These are phyloP conservation scores for Perizoma flavofasciatum DNA, from an alignment of 2,888 invertebrate species.

Conservation along the genomic window DNA sequence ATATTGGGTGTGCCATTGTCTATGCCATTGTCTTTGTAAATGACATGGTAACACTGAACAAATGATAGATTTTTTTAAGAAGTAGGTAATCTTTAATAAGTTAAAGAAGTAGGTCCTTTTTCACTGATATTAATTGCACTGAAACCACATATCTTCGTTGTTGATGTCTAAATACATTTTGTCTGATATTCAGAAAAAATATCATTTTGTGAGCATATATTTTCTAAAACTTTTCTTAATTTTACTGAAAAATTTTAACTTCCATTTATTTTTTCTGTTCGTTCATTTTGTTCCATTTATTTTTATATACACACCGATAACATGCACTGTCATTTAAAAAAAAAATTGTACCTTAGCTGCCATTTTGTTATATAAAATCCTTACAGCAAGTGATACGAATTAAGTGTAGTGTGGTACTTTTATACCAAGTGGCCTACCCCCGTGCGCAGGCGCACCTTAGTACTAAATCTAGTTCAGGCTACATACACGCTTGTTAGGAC, in stretches of 20 bases:
- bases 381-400: slow-evolving; percentile 74
- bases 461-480: slow-evolving; percentile 48
- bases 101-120: too few species aligned
- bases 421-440: slow-evolving; percentile 74
- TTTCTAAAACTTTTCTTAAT: too few species aligned
- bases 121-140: too few species aligned
- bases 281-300: slow-evolving; percentile 1
- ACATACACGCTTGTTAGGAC: slow-evolving; percentile 33
- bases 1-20: too few species aligned
- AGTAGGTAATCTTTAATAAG: too few species aligned
- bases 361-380: slow-evolving; percentile 75
- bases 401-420: slow-evolving; percentile 63
- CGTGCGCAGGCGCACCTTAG: slow-evolving; percentile 47
- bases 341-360: slow-evolving; percentile 74
- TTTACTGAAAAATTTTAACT: background rate
- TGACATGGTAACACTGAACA: too few species aligned
- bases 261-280: background rate
- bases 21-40: too few species aligned
- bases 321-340: slow-evolving; percentile 2
- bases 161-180: too few species aligned
- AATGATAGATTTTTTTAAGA: too few species aligned
- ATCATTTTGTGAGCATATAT: too few species aligned
- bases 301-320: background rate
- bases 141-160: too few species aligned
- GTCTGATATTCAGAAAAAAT: too few species aligned